Conservation (phyloP, 1,140 invertebrate species). For the Zaprionus ornatus region DNA sequence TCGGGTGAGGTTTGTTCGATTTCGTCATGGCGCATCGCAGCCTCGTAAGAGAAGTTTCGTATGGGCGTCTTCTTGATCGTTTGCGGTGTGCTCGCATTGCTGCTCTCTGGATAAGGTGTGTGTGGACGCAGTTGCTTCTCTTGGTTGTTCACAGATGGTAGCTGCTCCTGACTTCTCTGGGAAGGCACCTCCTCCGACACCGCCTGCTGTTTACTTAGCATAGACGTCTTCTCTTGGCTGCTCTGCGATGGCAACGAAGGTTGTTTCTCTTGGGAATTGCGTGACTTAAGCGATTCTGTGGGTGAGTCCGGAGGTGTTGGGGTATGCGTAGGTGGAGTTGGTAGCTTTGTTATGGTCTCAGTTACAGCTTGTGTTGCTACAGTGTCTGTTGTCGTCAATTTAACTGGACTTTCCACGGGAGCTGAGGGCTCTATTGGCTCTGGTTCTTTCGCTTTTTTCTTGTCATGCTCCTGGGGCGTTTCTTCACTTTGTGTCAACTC, state of each 20-base stretch:
- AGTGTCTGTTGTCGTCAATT: background rate
- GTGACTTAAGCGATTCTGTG: constrained; percentile 45
- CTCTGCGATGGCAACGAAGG: constrained; percentile 4
- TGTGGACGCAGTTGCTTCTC: constrained; percentile 66
- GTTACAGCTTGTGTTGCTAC: background rate
- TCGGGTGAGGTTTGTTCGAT: constrained; percentile 72
- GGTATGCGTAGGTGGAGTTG: constrained; percentile 51
- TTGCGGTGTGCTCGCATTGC: constrained; percentile 64
- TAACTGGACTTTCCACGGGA: constrained; percentile 19
- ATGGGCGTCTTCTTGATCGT: constrained; percentile 73
- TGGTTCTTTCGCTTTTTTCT: background rate
- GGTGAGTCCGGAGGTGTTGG: constrained; percentile 53
- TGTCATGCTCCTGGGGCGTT: constrained; percentile 3
- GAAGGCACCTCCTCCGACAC: constrained; percentile 31
- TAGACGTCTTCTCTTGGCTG: constrained; percentile 1
- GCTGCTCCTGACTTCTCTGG: background rate
- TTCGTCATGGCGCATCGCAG: constrained; percentile 72
- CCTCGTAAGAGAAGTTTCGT: constrained; percentile 76
- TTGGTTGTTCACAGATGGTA: constrained; percentile 8
- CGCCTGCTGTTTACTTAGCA: constrained; percentile 42
- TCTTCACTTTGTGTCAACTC: background rate
- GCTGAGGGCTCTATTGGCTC: constrained; percentile 6
- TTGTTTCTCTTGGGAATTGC: constrained; percentile 21
- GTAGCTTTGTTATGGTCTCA: constrained; percentile 41
- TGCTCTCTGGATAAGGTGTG: constrained; percentile 76